A percentile compares a stretch with the other conserved stretches of the same genome.
Evolutionary conservation across 2,797 vertebrate genomes (phyloP).

Genomic region (Monodelphis domestica): DNA sequence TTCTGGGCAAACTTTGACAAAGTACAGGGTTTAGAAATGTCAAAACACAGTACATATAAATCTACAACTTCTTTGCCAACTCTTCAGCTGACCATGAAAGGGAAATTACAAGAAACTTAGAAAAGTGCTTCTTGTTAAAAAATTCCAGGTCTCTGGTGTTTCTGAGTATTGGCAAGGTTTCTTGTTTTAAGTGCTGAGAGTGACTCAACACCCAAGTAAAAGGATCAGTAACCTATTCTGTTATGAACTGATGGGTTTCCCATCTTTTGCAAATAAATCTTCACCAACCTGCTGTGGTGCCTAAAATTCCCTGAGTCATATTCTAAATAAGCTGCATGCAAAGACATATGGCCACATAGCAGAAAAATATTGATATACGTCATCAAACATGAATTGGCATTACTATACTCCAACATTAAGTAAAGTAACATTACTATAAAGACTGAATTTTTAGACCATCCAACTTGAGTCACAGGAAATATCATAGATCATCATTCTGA

Average conservation of each 20-base stretch:
- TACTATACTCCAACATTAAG: not conserved
- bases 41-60: not conserved
- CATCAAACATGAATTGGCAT: not conserved
- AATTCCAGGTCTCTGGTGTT: not conserved
- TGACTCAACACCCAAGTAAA: not conserved
- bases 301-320: not conserved
- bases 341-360: not conserved
- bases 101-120: not conserved
- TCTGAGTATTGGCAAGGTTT: not conserved
- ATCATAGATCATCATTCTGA: not conserved
- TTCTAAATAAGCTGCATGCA: not conserved
- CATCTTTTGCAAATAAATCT: not conserved
- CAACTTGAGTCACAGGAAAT: not conserved
- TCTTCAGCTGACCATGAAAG: not conserved
- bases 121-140: not conserved
- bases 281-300: not conserved
- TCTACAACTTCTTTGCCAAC: not conserved
- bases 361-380: not conserved
- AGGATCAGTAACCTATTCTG: not conserved
- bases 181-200: not conserved
- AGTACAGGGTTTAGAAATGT: not conserved
- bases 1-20: not conserved
- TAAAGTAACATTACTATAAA: not conserved
- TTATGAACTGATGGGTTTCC: not conserved
- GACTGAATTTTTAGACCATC: not conserved